Percentiles rank a stretch among this genome's conserved stretches.
phyloP scores from a whole-genome alignment of 2,797 vertebrate genomes.

The Chelonia mydas region DNA sequence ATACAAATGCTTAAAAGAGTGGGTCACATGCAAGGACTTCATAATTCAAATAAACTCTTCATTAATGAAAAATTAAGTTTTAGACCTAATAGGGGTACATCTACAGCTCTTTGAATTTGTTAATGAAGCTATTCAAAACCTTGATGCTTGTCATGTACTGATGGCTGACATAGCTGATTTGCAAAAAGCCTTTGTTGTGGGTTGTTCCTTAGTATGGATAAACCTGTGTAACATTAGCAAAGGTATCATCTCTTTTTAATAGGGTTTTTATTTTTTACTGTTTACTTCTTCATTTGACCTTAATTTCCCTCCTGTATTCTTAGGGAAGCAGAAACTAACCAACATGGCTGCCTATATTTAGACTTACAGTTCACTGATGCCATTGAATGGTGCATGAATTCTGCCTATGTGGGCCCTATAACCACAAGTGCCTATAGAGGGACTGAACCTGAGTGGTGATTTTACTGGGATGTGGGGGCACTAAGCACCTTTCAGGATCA shows the following conservation, averaged over 20 bases:
- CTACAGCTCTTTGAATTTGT: background rate
- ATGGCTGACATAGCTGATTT: background rate
- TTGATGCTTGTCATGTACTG: too few species aligned
- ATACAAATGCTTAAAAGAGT: too few species aligned
- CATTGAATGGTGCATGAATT: too few species aligned
- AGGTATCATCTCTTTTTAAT: background rate
- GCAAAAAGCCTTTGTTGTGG: background rate
- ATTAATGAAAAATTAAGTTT: background rate
- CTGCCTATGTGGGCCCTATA: too few species aligned
- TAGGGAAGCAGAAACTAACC: background rate
- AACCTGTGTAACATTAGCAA: background rate
- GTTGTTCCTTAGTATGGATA: background rate
- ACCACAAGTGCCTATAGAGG: too few species aligned
- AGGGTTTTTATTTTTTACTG: background rate
- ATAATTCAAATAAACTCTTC: background rate
- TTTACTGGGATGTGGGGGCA: rapidly evolving
- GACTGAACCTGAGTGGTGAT: too few species aligned
- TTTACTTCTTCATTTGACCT: too few species aligned
- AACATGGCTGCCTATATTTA: background rate
- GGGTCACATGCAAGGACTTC: too few species aligned
- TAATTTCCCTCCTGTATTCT: background rate
- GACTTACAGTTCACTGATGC: background rate
- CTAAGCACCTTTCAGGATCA: background rate
- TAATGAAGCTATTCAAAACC: too few species aligned
- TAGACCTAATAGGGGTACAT: background rate